Base-by-base conservation (phyloP, 2,888 invertebrate genomes). In the Formica aserva region DNA sequence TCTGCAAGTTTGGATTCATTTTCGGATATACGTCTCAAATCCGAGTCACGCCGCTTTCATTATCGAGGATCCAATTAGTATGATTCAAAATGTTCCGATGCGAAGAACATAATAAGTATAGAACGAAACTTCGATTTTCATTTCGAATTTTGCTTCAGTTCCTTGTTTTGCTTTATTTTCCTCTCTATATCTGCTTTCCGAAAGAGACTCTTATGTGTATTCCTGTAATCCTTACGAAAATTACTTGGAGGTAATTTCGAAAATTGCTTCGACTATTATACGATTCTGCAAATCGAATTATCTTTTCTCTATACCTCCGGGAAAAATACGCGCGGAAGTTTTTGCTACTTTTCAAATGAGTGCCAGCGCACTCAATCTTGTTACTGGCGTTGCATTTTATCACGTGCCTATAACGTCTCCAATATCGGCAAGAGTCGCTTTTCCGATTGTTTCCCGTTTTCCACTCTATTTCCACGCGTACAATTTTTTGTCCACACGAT, bases 391-490 rank as follows among this genome's bases (percentile, higher is more conserved):
- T 71, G 80, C 60, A 29, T 85, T 83, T 74, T 85, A 57, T 67
- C 77, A 78, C 45, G 45, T 26, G 77, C 63, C 87, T 84, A 86
- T 60, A 65, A 35, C 82, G 77, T 75, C 84, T 67, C 57, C 76
- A 69, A 89, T 86, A 89, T 87, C 77, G 82, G 8, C 22, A 85
- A 84, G 8, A 52, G 52, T n/a, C 84, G 83, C 82, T 80, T 82
- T 77, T 82, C 80, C 74, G 18, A 63, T 62, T 86, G 85, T 89
- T 89, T 87, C 87, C 86, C 63, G 85, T 89, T 89, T 87, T 89
- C 86, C 63, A 32, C 69, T 57, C 78, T 82, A 87, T 89, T 89
- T 87, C 86, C 63, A 67, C 48, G 32, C 26, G 41, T 65, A 57
- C 66, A 83, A 76, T 76, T 83, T 72, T 80, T 66, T 35, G 75